Base-by-base conservation (phyloP, 2,797 vertebrate species). In the Loriculus beryllinus region DNA sequence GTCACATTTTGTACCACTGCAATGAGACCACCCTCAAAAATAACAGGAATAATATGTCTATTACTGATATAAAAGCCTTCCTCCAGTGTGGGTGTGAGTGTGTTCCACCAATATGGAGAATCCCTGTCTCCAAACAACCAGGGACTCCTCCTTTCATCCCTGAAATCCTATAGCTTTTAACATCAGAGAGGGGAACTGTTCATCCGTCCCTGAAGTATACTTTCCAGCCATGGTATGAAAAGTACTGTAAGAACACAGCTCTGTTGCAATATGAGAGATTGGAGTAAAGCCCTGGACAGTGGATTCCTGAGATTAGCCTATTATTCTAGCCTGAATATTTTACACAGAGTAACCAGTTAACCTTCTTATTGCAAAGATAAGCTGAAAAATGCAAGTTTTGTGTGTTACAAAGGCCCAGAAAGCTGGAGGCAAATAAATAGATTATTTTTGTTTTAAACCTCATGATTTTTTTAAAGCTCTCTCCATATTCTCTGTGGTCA, bases 401-500 rank as follows among this genome's bases (percentile, higher is more conserved):
- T 12, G 21, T 43, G 12, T 25, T n/a, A 29, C 56, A 84, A 86
- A 75, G 52, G 20, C 28, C 22, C 49, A 48, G 63, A 79, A 67
- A 79, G n/a, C 57, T 68, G 40, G 20, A 78, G 48, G 31, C 33
- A 70, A 93, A 70, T 29, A 33, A 80, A 51, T 1, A 68, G 52
- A 88, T 54, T 31, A 14, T 20, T 90, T 81, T 81, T 60, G 29
- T 43, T 86, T 93, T 40, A 86, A 92, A 65, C 3, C 8, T 74
- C 23, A 6, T 31, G 5, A 8, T 5, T 29, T 68, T 79, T 56
- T 93, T 25, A 4, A 48, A 64, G 65, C 10, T 33, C 39, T 23
- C 29, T 82, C 51, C 21, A 4, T 0, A 0, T 52, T 37, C 51
- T 52, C n/a, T 35, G 39, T 47, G 15, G 2, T 54, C 2, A 10